A percentile compares a stretch with the other conserved stretches of the same genome.
phyloP scores from a whole-genome alignment of 2,797 vertebrate genomes.

The Gymnopithys bicolor region DNA sequence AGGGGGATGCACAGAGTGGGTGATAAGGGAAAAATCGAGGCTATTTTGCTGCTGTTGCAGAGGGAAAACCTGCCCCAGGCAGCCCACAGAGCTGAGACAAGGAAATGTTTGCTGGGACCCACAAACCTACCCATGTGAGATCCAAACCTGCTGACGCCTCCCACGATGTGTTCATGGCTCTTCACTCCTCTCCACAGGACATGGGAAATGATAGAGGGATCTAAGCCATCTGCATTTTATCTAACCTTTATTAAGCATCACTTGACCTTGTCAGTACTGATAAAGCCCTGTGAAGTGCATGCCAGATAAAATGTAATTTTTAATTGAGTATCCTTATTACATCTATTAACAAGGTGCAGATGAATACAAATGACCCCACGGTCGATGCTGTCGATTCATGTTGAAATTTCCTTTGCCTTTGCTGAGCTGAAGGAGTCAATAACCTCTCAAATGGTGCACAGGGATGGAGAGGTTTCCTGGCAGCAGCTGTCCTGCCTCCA shows the following conservation, averaged over 20 bases:
- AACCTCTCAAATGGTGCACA: not conserved
- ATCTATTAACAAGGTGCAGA: constrained; percentile 41
- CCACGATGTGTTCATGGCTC: rapidly evolving
- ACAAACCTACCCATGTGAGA: rapidly evolving
- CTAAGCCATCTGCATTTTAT: constrained; percentile 17
- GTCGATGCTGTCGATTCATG: constrained; percentile 2
- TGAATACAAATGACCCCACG: constrained; percentile 59
- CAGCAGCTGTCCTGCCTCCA: not conserved
- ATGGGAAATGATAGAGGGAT: not conserved
- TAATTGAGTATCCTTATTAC: constrained; percentile 64
- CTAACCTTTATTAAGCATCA: constrained; percentile 46
- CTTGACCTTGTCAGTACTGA: constrained; percentile 65
- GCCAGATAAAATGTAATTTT: constrained; percentile 61
- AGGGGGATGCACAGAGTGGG: not conserved
- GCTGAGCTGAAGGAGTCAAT: constrained; percentile 29
- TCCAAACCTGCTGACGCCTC: not conserved
- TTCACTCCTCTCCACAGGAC: not conserved
- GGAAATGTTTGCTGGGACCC: not conserved
- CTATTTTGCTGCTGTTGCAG: not conserved
- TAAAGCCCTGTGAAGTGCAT: constrained; percentile 31
- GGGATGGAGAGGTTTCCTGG: not conserved
- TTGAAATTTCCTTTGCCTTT: not conserved
- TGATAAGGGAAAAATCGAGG: not conserved
- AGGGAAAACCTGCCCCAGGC: not conserved
- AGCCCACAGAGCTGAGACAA: rapidly evolving